Evolutionary conservation across 2,888 invertebrate genomes (phyloP).

Genomic region (Euclidia mi): DNA sequence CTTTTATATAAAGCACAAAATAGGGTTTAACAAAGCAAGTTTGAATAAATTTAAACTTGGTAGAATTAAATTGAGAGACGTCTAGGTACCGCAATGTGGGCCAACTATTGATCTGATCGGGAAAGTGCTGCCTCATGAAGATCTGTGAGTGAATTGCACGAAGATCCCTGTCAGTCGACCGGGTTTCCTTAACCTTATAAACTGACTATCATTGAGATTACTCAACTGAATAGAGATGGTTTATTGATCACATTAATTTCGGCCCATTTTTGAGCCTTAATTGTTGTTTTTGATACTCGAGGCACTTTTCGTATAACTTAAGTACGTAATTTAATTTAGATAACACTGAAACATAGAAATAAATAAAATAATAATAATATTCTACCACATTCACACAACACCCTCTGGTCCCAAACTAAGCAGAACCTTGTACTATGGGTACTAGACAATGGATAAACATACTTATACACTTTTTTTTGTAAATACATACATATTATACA

Average conservation of each 20-base stretch:
- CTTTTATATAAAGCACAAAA: no score
- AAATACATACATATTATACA: no score
- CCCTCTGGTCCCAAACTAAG: no score
- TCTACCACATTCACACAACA: no score
- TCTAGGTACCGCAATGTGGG: slow-evolving; percentile 41
- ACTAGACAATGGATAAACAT: no score
- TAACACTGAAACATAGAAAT: no score
- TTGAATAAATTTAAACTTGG: slow-evolving; percentile 6
- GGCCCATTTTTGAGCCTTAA: neutral
- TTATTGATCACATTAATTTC: slow-evolving; percentile 11
- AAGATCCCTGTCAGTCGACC: slow-evolving; percentile 52
- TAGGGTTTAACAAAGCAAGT: neutral
- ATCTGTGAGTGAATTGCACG: slow-evolving; percentile 60
- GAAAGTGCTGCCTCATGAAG: slow-evolving; percentile 61
- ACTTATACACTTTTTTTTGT: no score
- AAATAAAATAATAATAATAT: no score
- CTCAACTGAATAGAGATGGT: neutral
- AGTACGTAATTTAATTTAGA: no score
- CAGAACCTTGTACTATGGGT: no score
- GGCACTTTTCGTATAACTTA: no score
- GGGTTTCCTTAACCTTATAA: slow-evolving; percentile 54
- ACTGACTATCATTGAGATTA: slow-evolving; percentile 42
- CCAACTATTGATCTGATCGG: slow-evolving; percentile 57
- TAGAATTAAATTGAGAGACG: slow-evolving; percentile 31
- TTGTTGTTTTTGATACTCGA: no score